These are phyloP conservation scores for Ormyrus rosae DNA, from an alignment of 2,888 invertebrate species.

Conservation along the genomic window DNA sequence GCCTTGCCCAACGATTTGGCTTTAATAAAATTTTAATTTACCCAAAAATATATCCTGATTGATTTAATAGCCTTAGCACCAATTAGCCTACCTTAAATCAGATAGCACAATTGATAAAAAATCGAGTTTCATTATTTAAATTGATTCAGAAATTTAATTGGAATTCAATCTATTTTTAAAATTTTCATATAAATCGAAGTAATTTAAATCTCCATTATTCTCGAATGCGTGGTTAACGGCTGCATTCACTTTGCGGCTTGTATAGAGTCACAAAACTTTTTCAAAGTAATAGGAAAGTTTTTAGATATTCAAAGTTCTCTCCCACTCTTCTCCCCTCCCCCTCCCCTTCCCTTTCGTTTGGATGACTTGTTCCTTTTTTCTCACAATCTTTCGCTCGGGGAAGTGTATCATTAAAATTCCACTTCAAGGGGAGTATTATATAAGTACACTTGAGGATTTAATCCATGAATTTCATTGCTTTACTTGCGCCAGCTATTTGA, in stretches of 20 bases:
- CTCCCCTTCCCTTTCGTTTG: not conserved
- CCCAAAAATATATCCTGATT: too few species aligned
- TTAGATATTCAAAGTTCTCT: slow-evolving; percentile 52
- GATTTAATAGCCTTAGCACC: too few species aligned
- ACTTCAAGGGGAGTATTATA: slow-evolving; percentile 37
- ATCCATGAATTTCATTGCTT: slow-evolving; percentile 53
- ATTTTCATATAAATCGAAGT: slow-evolving; percentile 14
- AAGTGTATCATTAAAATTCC: slow-evolving; percentile 54
- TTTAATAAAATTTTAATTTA: too few species aligned
- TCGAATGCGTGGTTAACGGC: slow-evolving; percentile 37
- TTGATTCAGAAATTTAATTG: too few species aligned
- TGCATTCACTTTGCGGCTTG: slow-evolving; percentile 47
- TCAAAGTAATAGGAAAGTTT: slow-evolving; percentile 53
- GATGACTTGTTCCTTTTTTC: slow-evolving; percentile 32
- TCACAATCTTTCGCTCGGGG: slow-evolving; percentile 37
- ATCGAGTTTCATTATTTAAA: too few species aligned
- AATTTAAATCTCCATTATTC: slow-evolving; percentile 37
- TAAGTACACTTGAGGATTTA: slow-evolving; percentile 44
- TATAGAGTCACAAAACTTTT: slow-evolving; percentile 47
- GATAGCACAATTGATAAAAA: too few species aligned
- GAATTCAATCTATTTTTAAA: not conserved
- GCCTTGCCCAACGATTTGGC: too few species aligned
- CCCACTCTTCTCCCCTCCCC: not conserved
- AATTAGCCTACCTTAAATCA: too few species aligned
- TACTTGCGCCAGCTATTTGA: slow-evolving; percentile 39